phyloP scores from a whole-genome alignment of 2,797 vertebrate species.

The Adrianichthys oophorus region DNA sequence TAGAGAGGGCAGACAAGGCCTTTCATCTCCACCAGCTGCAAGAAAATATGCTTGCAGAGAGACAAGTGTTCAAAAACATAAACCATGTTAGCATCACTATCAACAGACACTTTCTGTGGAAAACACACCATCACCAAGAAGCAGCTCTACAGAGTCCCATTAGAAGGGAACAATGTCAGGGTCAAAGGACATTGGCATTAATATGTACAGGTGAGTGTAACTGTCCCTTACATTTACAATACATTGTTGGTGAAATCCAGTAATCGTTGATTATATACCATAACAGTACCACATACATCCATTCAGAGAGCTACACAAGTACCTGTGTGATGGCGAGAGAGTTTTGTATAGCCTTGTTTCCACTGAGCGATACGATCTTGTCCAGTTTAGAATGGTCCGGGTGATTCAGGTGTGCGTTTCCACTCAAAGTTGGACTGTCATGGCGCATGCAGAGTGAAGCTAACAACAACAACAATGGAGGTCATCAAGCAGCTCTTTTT shows the following conservation, averaged over 20 bases:
- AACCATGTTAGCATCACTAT: neutral
- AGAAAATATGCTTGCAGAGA: neutral
- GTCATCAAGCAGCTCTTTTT: no score
- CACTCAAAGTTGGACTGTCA: no score
- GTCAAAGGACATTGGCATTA: neutral
- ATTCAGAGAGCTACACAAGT: neutral
- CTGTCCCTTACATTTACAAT: neutral
- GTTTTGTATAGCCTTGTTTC: no score
- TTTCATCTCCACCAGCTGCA: neutral
- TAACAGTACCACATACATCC: neutral
- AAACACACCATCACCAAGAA: neutral
- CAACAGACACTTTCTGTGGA: neutral
- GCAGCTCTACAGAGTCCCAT: neutral
- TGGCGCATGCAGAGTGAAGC: no score
- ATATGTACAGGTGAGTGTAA: neutral
- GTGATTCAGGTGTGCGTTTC: no score
- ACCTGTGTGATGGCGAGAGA: neutral
- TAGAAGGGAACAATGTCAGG: neutral
- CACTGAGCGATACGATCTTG: no score
- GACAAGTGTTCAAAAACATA: neutral
- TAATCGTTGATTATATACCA: neutral
- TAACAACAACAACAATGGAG: no score
- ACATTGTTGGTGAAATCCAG: conserved; percentile 2
- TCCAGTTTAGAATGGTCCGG: no score
- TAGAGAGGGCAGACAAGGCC: neutral